phyloP scores from a whole-genome alignment of 2,797 vertebrate genomes.

The Lophius americanus region DNA sequence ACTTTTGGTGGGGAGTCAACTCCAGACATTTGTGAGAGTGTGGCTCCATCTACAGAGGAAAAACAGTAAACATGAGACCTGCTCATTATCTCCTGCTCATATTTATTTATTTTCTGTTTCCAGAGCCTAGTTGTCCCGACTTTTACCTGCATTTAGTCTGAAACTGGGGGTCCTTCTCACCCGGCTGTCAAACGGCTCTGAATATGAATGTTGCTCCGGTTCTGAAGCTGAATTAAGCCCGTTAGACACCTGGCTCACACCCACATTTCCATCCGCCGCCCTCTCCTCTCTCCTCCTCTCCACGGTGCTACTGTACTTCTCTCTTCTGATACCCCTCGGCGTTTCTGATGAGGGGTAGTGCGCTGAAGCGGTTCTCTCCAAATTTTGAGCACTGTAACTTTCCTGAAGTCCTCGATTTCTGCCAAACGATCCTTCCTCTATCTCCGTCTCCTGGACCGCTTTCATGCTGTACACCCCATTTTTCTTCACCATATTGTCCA shows the following conservation, averaged over 20 bases:
- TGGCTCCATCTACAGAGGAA: conserved; percentile 74
- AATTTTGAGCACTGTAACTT: conserved; percentile 37
- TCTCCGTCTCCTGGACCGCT: conserved; percentile 33
- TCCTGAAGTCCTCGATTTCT: conserved; percentile 51
- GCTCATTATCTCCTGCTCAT: neutral
- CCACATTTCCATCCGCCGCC: conserved; percentile 21
- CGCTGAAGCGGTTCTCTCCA: conserved; percentile 7
- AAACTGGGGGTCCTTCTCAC: conserved; percentile 57
- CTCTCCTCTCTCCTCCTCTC: conserved; percentile 27
- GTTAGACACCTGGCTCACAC: conserved; percentile 36
- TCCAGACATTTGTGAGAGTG: conserved; percentile 74
- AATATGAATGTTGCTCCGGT: neutral
- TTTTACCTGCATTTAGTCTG: conserved; percentile 72
- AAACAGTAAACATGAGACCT: neutral
- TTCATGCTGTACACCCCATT: conserved; percentile 52
- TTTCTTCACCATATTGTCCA: conserved; percentile 69
- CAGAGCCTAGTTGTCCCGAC: accelerated
- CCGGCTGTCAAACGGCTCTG: neutral
- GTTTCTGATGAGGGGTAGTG: conserved; percentile 1
- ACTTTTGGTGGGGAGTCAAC: conserved; percentile 32
- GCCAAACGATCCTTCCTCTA: conserved; percentile 48
- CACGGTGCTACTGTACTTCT: conserved; percentile 4
- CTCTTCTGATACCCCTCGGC: neutral
- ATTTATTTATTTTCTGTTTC: neutral
- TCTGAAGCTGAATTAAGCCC: conserved; percentile 54